A percentile compares a stretch with the other conserved stretches of the same genome.
phyloP scores from a whole-genome alignment of 2,113 vertebrate genomes.

The Tympanuchus pallidicinctus region DNA sequence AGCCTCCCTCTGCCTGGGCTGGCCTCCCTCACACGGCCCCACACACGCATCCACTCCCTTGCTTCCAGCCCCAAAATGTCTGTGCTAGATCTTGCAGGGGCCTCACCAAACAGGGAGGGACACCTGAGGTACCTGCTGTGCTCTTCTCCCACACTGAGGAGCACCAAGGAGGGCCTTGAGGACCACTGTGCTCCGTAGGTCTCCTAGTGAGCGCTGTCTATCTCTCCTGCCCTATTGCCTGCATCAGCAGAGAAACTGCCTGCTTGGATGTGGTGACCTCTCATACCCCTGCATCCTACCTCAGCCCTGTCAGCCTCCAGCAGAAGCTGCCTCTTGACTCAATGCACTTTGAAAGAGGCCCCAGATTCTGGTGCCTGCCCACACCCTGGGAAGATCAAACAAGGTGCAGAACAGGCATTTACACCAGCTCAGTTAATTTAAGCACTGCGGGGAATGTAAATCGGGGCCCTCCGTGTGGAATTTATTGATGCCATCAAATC shows the following conservation, averaged over 20 bases:
- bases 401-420: not conserved
- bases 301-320: fast-evolving
- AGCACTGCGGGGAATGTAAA: constrained; percentile 45
- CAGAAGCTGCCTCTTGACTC: not conserved
- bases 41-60: fast-evolving
- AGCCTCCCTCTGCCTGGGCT: not conserved
- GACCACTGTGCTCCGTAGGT: not conserved
- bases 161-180: not conserved
- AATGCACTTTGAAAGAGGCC: not conserved
- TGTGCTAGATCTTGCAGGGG: fast-evolving
- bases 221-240: not conserved
- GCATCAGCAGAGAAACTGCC: fast-evolving
- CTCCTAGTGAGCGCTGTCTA: not conserved
- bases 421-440: constrained; percentile 47
- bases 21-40: not conserved
- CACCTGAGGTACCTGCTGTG: fast-evolving
- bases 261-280: fast-evolving
- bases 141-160: fast-evolving
- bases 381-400: not conserved
- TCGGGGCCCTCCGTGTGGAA: constrained; percentile 19
- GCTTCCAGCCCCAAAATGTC: not conserved
- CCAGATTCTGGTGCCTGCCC: constrained; percentile 1
- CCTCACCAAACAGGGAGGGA: fast-evolving
- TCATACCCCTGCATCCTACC: not conserved
- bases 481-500: constrained; percentile 18